Conservation (phyloP, 2,113 vertebrate genomes). For the human (Homo sapiens) region DNA sequence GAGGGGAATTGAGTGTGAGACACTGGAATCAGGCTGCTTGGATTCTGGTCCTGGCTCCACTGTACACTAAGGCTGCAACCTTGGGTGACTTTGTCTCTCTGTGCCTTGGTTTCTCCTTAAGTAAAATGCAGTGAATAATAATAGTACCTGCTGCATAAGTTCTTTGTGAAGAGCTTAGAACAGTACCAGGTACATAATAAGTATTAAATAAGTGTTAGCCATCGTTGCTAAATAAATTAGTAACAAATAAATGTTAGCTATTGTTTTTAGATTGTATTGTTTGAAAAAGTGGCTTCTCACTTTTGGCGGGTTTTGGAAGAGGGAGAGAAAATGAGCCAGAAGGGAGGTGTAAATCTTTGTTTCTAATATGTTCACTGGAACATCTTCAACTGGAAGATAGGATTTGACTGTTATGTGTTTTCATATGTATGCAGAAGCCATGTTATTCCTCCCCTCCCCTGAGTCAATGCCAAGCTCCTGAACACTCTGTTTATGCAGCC, state of each 20-base stretch:
- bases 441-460: not conserved
- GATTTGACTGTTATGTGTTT: not conserved
- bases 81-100: not conserved
- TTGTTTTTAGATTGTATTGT: not conserved
- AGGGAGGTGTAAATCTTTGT: not conserved
- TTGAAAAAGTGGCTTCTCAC: not conserved
- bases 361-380: not conserved
- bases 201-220: not conserved
- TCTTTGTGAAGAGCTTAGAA: not conserved
- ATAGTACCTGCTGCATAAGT: not conserved
- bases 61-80: not conserved
- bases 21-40: not conserved
- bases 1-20: not conserved
- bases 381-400: not conserved
- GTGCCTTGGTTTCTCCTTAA: not conserved
- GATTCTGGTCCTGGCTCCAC: not conserved
- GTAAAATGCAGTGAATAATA: not conserved
- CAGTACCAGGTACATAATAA: not conserved
- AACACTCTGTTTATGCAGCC: not conserved
- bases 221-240: not conserved
- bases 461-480: not conserved
- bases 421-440: not conserved
- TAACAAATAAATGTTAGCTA: not conserved
- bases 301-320: not conserved
- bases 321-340: not conserved